Evolutionary conservation across 1,140 invertebrate genomes (phyloP).

Genomic region (Ectropis grisescens): DNA sequence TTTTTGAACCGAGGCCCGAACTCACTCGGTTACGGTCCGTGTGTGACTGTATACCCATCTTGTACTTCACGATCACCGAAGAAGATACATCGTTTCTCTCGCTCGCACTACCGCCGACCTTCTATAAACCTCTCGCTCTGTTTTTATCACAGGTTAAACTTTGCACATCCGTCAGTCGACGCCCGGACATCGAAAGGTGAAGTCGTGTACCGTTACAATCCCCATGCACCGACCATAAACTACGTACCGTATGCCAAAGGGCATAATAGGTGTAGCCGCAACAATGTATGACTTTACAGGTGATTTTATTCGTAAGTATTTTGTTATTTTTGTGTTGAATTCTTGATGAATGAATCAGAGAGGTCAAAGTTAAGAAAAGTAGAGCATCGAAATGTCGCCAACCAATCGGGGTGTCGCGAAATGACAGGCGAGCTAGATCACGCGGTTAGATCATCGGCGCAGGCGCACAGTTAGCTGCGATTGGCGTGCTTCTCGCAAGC

Average conservation of each 20-base stretch:
- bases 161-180: conserved; percentile 62
- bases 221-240: conserved; percentile 45
- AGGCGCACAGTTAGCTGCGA: conserved; percentile 34
- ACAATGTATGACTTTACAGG: too few relatives aligned
- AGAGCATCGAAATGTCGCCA: conserved; percentile 42
- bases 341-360: conserved; percentile 1
- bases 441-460: conserved; percentile 50
- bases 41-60: conserved; percentile 67
- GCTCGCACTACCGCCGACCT: conserved; percentile 19
- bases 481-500: conserved; percentile 45
- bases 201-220: conserved; percentile 60
- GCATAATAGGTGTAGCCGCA: too few relatives aligned
- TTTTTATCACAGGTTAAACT: conserved; percentile 65
- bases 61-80: conserved; percentile 64
- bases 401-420: conserved; percentile 55
- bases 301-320: too few relatives aligned
- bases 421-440: conserved; percentile 61
- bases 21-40: conserved; percentile 60
- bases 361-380: conserved; percentile 43
- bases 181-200: conserved; percentile 52
- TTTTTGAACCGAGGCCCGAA: conserved; percentile 47
- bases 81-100: conserved; percentile 50
- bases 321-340: too few relatives aligned
- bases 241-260: conserved; percentile 46
- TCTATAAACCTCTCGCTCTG: conserved; percentile 39